Conservation (phyloP, 2,888 invertebrate genomes). For the Drosophila nr. fundita region DNA sequence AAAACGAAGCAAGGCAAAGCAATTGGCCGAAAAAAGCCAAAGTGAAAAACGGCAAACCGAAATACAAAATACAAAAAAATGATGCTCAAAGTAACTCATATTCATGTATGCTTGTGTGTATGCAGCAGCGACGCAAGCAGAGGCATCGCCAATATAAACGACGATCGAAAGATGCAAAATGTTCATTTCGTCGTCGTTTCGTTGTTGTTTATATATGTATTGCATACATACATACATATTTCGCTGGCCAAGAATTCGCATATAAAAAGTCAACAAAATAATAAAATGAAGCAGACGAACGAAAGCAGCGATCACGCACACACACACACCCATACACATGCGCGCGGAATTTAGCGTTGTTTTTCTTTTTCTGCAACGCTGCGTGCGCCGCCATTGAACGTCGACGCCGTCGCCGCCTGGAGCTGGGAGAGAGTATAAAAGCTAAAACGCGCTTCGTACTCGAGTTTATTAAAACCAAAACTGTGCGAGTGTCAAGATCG, state of each 20-base stretch:
- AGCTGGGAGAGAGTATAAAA: conserved; percentile 83
- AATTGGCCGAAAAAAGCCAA: conserved; percentile 47
- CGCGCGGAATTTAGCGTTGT: conserved; percentile 48
- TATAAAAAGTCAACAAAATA: conserved; percentile 77
- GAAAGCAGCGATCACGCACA: conserved; percentile 68
- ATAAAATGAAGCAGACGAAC: conserved; percentile 78
- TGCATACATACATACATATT: conserved; percentile 20
- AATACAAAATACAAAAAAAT: conserved; percentile 62
- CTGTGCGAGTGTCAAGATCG: conserved; percentile 84
- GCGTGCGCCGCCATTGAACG: conserved; percentile 75
- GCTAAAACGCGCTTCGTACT: conserved; percentile 84
- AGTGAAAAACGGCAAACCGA: conserved; percentile 48
- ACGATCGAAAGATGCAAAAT: conserved; percentile 80
- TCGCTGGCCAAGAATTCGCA: conserved; percentile 64
- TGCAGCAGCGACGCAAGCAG: conserved; percentile 29
- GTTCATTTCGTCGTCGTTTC: conserved; percentile 72
- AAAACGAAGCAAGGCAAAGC: conserved; percentile 47
- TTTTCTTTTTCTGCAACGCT: conserved; percentile 66
- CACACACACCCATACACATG: conserved; percentile 25
- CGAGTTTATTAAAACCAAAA: conserved; percentile 85
- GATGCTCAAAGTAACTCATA: conserved; percentile 74
- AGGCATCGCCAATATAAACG: conserved; percentile 70
- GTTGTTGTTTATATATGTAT: conserved; percentile 60
- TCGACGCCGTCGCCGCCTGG: conserved; percentile 31
- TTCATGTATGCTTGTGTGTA: conserved; percentile 43